A percentile compares a stretch with the other conserved stretches of the same genome.
Conservation (phyloP, 2,797 vertebrate species). For the Labeo calbasu region DNA sequence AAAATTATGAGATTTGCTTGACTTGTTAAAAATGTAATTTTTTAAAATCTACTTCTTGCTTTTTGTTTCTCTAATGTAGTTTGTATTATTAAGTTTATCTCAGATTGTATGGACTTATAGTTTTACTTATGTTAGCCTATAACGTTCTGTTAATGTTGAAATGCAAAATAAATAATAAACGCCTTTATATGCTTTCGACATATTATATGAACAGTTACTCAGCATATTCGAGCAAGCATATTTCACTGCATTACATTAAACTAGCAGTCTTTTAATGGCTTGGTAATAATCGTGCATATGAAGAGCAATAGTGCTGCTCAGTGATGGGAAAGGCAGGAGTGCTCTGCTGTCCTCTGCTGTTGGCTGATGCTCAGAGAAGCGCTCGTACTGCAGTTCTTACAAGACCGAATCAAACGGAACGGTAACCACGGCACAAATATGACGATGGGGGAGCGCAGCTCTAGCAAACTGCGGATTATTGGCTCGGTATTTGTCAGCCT, state of each 20-base stretch:
- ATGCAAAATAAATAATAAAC: neutral
- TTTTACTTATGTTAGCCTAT: neutral
- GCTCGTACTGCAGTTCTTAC: slow-evolving; percentile 70
- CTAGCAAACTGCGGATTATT: slow-evolving; percentile 50
- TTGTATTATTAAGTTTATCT: neutral
- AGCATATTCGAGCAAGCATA: neutral
- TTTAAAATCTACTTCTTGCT: neutral
- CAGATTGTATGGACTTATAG: neutral
- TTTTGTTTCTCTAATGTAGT: neutral
- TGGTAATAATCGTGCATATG: neutral
- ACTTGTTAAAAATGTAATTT: neutral
- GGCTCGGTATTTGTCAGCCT: slow-evolving; percentile 36
- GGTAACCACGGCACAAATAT: slow-evolving; percentile 56
- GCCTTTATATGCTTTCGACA: neutral
- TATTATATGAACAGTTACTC: neutral
- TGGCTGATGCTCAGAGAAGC: slow-evolving; percentile 67
- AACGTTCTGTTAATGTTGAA: neutral
- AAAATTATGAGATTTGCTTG: no score
- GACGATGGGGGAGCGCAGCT: slow-evolving; percentile 65
- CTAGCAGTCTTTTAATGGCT: neutral
- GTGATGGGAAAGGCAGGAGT: slow-evolving; percentile 51
- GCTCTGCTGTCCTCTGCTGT: slow-evolving; percentile 73
- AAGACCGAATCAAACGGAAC: slow-evolving; percentile 66
- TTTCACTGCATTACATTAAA: neutral
- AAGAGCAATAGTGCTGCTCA: neutral